Percentiles rank a stretch among this genome's conserved stretches.
Conservation (phyloP, 2,113 vertebrate species). For the Aphelocoma coerulescens region DNA sequence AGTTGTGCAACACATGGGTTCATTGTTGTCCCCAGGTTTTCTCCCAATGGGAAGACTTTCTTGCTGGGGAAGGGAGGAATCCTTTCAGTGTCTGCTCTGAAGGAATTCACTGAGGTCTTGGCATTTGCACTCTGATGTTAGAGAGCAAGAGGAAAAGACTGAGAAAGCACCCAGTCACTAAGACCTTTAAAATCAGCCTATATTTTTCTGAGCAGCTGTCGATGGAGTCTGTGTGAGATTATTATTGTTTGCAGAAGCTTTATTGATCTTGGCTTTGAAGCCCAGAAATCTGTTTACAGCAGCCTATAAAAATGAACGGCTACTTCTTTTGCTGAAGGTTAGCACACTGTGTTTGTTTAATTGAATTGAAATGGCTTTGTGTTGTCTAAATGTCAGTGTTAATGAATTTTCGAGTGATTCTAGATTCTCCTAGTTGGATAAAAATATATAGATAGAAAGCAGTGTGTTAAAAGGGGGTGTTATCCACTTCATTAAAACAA, state of each 20-base stretch:
- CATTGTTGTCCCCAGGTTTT: neutral
- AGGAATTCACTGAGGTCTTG: neutral
- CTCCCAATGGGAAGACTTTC: neutral
- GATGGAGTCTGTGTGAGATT: conserved; percentile 72
- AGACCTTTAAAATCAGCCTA: conserved; percentile 61
- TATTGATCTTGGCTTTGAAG: conserved; percentile 78
- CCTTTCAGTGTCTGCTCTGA: neutral
- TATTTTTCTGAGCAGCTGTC: conserved; percentile 76
- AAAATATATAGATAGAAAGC: conserved; percentile 28
- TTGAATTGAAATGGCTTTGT: conserved; percentile 76
- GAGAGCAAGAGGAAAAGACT: conserved; percentile 38
- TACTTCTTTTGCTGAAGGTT: conserved; percentile 77
- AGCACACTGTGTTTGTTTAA: conserved; percentile 75
- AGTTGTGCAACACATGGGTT: neutral
- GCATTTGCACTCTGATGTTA: conserved; percentile 49
- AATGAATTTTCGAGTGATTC: conserved; percentile 68
- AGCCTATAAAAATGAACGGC: conserved; percentile 70
- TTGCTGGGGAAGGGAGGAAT: neutral
- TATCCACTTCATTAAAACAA: neutral
- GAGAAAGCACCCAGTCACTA: conserved; percentile 24
- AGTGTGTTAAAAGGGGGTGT: neutral
- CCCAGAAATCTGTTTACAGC: conserved; percentile 73
- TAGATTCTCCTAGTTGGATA: conserved; percentile 11
- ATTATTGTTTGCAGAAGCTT: conserved; percentile 75
- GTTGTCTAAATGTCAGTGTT: conserved; percentile 76